These are phyloP conservation scores for Parus major DNA, from an alignment of 2,113 vertebrate genomes.

Conservation along the genomic window DNA sequence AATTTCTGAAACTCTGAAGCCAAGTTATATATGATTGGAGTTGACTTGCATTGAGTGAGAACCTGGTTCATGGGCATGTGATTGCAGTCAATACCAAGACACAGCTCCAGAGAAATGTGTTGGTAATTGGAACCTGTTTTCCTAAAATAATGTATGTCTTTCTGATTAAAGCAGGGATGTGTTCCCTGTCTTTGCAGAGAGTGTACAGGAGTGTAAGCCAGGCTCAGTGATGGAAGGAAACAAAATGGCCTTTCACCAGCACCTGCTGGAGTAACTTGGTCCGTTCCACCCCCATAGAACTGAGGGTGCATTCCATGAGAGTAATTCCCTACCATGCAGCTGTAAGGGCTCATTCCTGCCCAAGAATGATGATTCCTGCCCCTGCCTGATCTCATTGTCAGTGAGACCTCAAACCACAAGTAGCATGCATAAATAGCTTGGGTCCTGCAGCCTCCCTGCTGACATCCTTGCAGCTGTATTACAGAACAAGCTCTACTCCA, in stretches of 20 bases:
- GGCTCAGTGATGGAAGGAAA: not conserved
- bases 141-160: not conserved
- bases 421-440: fast-evolving
- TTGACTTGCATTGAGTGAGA: not conserved
- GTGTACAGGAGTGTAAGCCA: not conserved
- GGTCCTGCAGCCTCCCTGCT: not conserved
- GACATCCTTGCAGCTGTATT: not conserved
- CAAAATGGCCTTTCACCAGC: not conserved
- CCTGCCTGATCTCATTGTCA: not conserved
- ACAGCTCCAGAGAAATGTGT: not conserved
- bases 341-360: not conserved
- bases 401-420: not conserved
- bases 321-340: not conserved
- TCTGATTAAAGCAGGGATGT: not conserved
- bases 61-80: not conserved
- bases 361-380: not conserved
- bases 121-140: not conserved
- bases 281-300: not conserved
- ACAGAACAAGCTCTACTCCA: not conserved
- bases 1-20: not conserved
- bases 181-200: not conserved
- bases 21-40: not conserved
- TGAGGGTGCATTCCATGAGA: not conserved
- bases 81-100: not conserved
- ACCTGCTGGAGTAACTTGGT: not conserved